Conservation (phyloP, 2,888 invertebrate genomes). For the Dioctria rufipes region DNA sequence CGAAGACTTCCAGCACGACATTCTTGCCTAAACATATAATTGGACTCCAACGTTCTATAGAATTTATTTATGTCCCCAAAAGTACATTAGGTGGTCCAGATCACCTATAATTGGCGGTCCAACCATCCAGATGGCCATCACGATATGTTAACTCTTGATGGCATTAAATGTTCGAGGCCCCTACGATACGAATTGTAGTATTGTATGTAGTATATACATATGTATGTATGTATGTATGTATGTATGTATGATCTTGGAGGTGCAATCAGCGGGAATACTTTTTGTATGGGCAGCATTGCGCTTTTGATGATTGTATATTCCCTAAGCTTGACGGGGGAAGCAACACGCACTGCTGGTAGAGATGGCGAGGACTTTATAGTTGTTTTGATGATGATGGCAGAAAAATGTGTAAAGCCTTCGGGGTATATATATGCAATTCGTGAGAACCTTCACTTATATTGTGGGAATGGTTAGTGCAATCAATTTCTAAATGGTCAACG, state of each 20-base stretch:
- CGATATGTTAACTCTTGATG: slow-evolving; percentile 21
- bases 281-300: neutral
- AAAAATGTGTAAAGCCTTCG: slow-evolving; percentile 16
- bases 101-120: slow-evolving; percentile 21
- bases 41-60: slow-evolving; percentile 4
- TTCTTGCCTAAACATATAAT: slow-evolving; percentile 4
- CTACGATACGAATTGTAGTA: no score
- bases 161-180: slow-evolving; percentile 16
- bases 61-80: slow-evolving; percentile 37
- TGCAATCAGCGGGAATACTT: slow-evolving; percentile 3
- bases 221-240: no score
- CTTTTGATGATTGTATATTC: slow-evolving; percentile 11
- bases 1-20: neutral
- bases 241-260: neutral
- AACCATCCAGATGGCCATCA: slow-evolving; percentile 30
- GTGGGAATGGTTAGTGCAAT: slow-evolving; percentile 39
- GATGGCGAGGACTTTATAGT: slow-evolving; percentile 11
- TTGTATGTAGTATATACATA: no score
- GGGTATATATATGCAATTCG: slow-evolving; percentile 31
- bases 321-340: slow-evolving; percentile 27
- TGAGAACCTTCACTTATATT: slow-evolving; percentile 17
- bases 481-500: slow-evolving; percentile 43
- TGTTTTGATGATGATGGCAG: slow-evolving; percentile 7
- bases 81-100: slow-evolving; percentile 33
- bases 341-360: neutral